Percentiles rank a stretch among this genome's conserved stretches.
Evolutionary conservation across 2,113 vertebrate species (phyloP).

Genomic region (Epinephelus fuscoguttatus): DNA sequence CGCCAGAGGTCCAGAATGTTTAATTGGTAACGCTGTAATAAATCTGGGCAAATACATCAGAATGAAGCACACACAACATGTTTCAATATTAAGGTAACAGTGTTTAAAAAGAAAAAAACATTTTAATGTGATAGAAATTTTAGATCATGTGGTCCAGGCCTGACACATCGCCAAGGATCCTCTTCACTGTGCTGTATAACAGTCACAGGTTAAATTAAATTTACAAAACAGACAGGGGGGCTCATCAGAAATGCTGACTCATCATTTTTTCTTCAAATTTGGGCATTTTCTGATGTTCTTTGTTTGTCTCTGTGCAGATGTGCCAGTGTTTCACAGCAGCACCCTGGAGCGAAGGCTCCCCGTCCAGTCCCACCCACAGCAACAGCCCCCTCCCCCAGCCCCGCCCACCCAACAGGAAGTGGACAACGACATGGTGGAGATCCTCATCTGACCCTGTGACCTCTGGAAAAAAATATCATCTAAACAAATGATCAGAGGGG

Average conservation of each 20-base stretch:
- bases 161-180: background rate
- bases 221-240: background rate
- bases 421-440: conserved; percentile 87
- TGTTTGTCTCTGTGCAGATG: conserved; percentile 69
- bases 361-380: conserved; percentile 70
- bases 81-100: too few species aligned
- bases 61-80: too few species aligned
- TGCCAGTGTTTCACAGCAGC: conserved; percentile 82
- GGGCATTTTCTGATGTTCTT: background rate
- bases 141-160: background rate
- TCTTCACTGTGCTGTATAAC: background rate
- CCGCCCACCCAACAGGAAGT: conserved; percentile 75
- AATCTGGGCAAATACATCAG: too few species aligned
- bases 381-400: conserved; percentile 25
- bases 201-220: background rate
- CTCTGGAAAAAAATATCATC: background rate
- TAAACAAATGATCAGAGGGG: background rate
- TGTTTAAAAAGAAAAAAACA: too few species aligned
- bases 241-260: background rate
- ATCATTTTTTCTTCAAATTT: background rate
- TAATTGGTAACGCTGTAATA: too few species aligned
- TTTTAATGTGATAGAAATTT: too few species aligned
- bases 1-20: too few species aligned
- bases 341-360: conserved; percentile 82
- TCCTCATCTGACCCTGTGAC: conserved; percentile 81